phyloP scores from a whole-genome alignment of 1,140 invertebrate species.

The Dendrolimus kikuchii region DNA sequence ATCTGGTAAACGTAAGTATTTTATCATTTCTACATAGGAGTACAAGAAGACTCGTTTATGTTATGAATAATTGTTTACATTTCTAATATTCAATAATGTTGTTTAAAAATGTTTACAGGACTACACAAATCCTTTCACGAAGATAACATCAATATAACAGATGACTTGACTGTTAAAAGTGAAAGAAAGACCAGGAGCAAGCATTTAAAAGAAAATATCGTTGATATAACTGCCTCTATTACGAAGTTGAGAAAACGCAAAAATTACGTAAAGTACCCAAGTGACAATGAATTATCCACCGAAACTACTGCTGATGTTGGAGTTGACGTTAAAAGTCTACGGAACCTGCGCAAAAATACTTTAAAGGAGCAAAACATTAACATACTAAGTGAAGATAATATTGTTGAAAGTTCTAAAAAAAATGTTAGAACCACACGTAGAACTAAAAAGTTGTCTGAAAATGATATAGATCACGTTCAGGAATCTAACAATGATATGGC shows the following conservation, averaged over 20 bases:
- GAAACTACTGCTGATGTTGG: conserved; percentile 1
- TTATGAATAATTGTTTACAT: too few relatives aligned
- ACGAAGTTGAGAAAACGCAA: conserved; percentile 30
- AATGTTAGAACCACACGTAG: conserved; percentile 18
- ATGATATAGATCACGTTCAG: background rate
- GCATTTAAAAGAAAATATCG: conserved; percentile 27
- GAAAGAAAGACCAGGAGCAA: conserved; percentile 39
- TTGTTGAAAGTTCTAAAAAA: conserved; percentile 15
- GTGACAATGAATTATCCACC: conserved; percentile 24
- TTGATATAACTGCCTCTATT: conserved; percentile 9
- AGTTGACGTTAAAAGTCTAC: conserved; percentile 10
- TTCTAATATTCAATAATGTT: too few relatives aligned
- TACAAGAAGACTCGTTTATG: too few relatives aligned
- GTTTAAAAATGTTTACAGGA: conserved; percentile 23
- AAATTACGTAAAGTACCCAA: conserved; percentile 49
- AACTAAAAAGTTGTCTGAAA: conserved; percentile 18
- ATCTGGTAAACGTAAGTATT: conserved; percentile 55
- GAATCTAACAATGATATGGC: too few relatives aligned
- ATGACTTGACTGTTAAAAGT: conserved; percentile 16
- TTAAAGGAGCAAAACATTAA: conserved; percentile 38
- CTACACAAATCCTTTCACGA: conserved; percentile 31
- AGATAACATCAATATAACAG: conserved; percentile 13
- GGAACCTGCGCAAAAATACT: conserved; percentile 27
- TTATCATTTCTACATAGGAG: background rate
- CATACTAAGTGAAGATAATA: conserved; percentile 9